Base-by-base conservation (phyloP, 2,113 vertebrate species). In the Crotalus horridus region DNA sequence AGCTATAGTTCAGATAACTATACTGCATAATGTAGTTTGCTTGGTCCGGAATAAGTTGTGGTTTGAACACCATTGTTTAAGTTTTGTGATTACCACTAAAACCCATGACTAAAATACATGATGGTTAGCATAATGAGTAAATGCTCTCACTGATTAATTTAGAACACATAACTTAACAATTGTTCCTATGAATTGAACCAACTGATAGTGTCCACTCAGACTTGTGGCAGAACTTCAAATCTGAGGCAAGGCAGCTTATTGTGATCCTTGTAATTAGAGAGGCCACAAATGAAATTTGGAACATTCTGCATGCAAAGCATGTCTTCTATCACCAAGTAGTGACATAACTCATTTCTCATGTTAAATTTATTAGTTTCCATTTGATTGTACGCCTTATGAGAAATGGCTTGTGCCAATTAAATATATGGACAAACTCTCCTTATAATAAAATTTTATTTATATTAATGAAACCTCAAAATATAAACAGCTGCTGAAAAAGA, bases 371-470 rank as follows among this genome's bases (percentile, higher is more conserved):
- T 59, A 61, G 85, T 93, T 90, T 58, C 69, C 43, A 21, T 89
- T 15, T 46, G 11, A 90, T 61, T 61, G 17, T 58, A 20, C 10
- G 12, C 58, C 20, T 39, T 53, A 59, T n/a, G 88, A 90, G 46
- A 89, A 93, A 86, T 86, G 21, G 53, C 43, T 58, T 29, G 15
- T 24, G 88, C 33, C 69, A 93, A 59, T 90, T 93, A 86, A 89
- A 89, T 59, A 89, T 85, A 56, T 59, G 88, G 43, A 58, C 43
- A 58, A 89, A 20, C 20, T 23, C 48, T 85, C n/a, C 33, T 39
- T 17, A n/a, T 15, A 92, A 55, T 59, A 48, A 24, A 81, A 3
- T 90, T 61, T 59, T 39, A 54, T 85, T 93, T 26, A 9, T 59
- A 39, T 86, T 93, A 53, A 24, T 5, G 64, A 24, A 23, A 29